A percentile compares a stretch with the other conserved stretches of the same genome.
Conservation (phyloP, 2,797 vertebrate species). For the Syngnathus rostellatus region DNA sequence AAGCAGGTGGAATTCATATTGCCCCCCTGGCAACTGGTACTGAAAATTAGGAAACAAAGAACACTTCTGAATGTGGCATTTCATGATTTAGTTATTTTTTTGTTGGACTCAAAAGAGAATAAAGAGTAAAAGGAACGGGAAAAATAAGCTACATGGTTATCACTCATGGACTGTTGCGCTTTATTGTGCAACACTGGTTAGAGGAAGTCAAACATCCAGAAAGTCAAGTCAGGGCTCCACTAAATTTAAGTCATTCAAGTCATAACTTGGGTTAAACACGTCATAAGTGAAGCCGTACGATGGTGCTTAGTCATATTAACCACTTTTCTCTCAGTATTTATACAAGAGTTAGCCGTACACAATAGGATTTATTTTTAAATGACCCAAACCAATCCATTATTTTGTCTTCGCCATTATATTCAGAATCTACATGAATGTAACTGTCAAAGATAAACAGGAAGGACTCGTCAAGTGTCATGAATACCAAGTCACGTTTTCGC, state of each 20-base stretch:
- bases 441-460: not conserved
- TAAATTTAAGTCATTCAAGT: not conserved
- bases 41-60: not conserved
- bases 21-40: conserved; percentile 7
- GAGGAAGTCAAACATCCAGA: not conserved
- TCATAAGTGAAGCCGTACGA: not conserved
- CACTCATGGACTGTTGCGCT: not conserved
- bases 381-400: no score
- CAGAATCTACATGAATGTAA: no score
- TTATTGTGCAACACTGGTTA: not conserved
- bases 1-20: not conserved
- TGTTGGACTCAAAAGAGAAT: not conserved
- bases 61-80: not conserved
- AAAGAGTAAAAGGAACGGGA: not conserved
- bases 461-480: not conserved
- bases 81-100: not conserved
- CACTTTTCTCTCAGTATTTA: not conserved
- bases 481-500: not conserved
- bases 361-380: not conserved
- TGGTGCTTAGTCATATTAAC: not conserved
- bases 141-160: not conserved
- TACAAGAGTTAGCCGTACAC: not conserved
- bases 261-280: not conserved
- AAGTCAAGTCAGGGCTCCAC: no score
- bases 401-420: no score